These are phyloP conservation scores for Dendropsophus ebraccatus DNA, from an alignment of 2,113 vertebrate species.

Conservation along the genomic window DNA sequence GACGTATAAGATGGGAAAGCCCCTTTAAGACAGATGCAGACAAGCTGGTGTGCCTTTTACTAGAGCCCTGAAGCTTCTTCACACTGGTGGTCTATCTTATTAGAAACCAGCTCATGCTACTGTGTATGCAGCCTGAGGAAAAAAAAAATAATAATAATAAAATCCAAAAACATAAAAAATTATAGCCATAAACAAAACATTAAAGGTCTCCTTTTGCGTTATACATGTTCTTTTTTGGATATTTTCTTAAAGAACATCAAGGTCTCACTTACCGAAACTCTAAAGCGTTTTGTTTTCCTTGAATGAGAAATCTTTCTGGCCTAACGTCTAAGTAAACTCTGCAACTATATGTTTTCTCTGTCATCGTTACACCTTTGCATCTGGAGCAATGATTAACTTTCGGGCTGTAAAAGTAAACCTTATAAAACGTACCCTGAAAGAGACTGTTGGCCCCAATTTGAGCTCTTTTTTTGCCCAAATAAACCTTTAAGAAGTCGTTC, in stretches of 20 bases:
- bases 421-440: slow-evolving; percentile 13
- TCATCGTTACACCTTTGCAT: background rate
- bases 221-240: background rate
- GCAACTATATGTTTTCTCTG: slow-evolving; percentile 10
- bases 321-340: slow-evolving; percentile 3
- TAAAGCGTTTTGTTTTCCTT: slow-evolving; percentile 22
- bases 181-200: background rate
- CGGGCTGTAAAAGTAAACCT: slow-evolving; percentile 30
- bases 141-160: background rate
- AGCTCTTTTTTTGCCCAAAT: slow-evolving; percentile 13
- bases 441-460: slow-evolving; percentile 27
- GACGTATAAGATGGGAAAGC: too few species aligned
- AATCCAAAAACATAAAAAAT: background rate
- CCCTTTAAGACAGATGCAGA: too few species aligned
- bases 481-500: slow-evolving; percentile 1
- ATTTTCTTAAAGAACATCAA: slow-evolving; percentile 17
- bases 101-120: background rate
- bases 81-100: too few species aligned
- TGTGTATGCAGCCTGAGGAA: background rate
- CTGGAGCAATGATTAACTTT: slow-evolving; percentile 22
- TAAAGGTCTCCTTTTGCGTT: background rate
- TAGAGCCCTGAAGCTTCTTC: too few species aligned
- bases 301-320: slow-evolving; percentile 28
- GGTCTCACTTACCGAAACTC: background rate
- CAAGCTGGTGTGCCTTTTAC: too few species aligned